Percentiles rank a stretch among this genome's conserved stretches.
phyloP scores from a whole-genome alignment of 2,113 vertebrate genomes.

The Aspiorhynchus laticeps region DNA sequence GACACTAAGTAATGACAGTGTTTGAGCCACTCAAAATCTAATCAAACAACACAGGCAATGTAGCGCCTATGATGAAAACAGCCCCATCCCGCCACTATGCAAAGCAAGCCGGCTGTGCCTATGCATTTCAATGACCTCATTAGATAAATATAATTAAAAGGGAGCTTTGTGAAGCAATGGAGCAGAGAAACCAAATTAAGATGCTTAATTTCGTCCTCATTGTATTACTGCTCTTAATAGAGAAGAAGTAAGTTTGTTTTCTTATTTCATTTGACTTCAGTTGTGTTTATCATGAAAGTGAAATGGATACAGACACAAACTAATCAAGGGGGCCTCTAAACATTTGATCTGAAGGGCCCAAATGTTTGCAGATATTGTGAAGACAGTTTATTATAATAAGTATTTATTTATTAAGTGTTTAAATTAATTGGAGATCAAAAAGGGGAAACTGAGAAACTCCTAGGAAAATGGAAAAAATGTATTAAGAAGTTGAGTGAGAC shows the following conservation, averaged over 20 bases:
- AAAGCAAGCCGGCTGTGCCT: slow-evolving; percentile 10
- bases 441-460: background rate
- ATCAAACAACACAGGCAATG: slow-evolving; percentile 36
- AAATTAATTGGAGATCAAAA: background rate
- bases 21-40: slow-evolving; percentile 43
- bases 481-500: slow-evolving; percentile 6
- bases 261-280: background rate
- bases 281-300: background rate
- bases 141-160: slow-evolving; percentile 61
- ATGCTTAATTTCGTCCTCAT: slow-evolving; percentile 55
- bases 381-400: background rate
- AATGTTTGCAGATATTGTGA: background rate
- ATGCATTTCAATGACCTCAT: slow-evolving; percentile 56
- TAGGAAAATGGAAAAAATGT: background rate
- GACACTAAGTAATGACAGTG: slow-evolving; percentile 44
- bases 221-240: slow-evolving; percentile 51
- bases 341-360: background rate
- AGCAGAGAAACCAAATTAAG: slow-evolving; percentile 61
- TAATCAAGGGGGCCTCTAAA: background rate
- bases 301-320: background rate
- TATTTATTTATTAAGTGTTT: background rate
- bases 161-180: slow-evolving; percentile 55
- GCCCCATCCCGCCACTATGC: slow-evolving; percentile 6
- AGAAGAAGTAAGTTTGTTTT: slow-evolving; percentile 36
- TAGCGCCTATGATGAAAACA: slow-evolving; percentile 20